phyloP scores from a whole-genome alignment of 2,888 invertebrate species.

The Nasonovia ribisnigri region DNA sequence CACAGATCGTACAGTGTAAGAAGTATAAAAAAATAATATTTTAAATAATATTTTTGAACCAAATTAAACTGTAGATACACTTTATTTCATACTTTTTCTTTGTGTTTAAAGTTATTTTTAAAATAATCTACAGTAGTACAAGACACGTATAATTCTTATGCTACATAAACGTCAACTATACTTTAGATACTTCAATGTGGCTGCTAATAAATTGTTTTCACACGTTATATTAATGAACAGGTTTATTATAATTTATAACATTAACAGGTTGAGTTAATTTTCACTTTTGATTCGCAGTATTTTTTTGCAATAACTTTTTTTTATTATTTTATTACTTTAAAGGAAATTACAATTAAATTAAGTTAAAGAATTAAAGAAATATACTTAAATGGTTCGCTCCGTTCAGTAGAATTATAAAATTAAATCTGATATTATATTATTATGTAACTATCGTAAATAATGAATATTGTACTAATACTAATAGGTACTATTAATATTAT shows the following conservation, averaged over 20 bases:
- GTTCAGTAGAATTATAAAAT: background rate
- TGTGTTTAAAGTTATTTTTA: background rate
- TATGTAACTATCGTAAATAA: background rate
- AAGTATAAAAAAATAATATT: background rate
- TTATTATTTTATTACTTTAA: background rate
- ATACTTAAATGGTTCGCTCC: background rate
- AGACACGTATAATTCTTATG: background rate
- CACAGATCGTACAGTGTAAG: background rate
- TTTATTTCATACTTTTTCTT: background rate
- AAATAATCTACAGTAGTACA: background rate
- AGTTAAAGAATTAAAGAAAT: background rate
- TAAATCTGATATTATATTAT: background rate
- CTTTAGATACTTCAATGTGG: background rate
- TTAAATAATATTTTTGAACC: background rate
- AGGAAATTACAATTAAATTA: background rate
- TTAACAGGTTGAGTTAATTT: slow-evolving; percentile 47
- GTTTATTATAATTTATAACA: slow-evolving; percentile 34
- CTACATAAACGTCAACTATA: background rate
- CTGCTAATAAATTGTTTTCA: slow-evolving; percentile 35
- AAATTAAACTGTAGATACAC: background rate
- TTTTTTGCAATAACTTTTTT: background rate
- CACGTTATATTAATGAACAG: slow-evolving; percentile 7
- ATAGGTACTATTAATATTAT: background rate
- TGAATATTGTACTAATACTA: too few species aligned
- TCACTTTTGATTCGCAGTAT: slow-evolving; percentile 30